Base-by-base conservation (phyloP, 2,113 vertebrate species). In the Istiophorus platypterus region DNA sequence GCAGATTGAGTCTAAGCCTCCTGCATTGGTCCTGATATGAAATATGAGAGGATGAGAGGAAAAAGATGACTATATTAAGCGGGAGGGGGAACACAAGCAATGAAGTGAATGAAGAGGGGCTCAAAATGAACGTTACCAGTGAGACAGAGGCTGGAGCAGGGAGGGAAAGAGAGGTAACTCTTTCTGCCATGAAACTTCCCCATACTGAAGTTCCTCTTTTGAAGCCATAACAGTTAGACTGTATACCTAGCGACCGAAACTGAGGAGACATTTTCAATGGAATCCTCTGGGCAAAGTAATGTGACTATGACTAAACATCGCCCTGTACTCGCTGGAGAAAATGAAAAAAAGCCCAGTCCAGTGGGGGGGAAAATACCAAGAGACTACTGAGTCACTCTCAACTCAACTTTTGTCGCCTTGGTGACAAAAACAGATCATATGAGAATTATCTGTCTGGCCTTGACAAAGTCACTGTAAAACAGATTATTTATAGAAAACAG, bases 1-100 rank as follows among this genome's bases (percentile, higher is more conserved):
- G 94, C 14, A 94, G 90, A 6, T 92, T 90, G 80, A 96, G 85
- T 64, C 92, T 88, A 79, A 96, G 91, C 65, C 89, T 82, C 74
- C 94, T 93, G 88, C 90, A 74, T 7, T 39, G 89, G 72, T 91
- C 94, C 96, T 97, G 54, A 41, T 83, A 85, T 45, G 72, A 90
- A 83, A 86, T 75, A 89, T 64, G 80, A 84, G 65, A 34, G 29
- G 41, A 31, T 52, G 82, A 74, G 57, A 73, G 72, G 66, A 83
- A 62, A 1, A 37, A 9, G 2, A 71, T 31, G 81, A 88, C 54
- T 84, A 72, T 42, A 70, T 34, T 41, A 29, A 37, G 61, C 14
- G 11, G 31, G 2, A 22, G 69, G 63, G 27, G 34, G 39, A 42
- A 66, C 62, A 68, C 65, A 61, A 52, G 69, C 76, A 86, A 83